Percentiles rank a stretch among this genome's conserved stretches.
These are phyloP conservation scores for Trichopoda pennipes DNA, from an alignment of 2,888 invertebrate genomes.

Conservation along the genomic window DNA sequence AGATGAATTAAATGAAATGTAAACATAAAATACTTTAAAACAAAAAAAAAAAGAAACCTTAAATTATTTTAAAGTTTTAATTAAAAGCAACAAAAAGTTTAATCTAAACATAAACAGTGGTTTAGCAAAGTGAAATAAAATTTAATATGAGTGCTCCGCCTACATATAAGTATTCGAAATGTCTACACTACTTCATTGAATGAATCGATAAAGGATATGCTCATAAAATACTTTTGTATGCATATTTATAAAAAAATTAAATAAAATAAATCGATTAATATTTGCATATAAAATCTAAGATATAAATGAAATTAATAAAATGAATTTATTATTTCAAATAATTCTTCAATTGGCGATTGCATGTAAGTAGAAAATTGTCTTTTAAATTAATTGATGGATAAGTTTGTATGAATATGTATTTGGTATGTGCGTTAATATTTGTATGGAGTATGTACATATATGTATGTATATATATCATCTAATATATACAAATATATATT, in stretches of 20 bases:
- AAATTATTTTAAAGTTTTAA: neutral
- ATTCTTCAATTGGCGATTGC: conserved; percentile 46
- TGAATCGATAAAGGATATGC: conserved; percentile 78
- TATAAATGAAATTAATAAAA: conserved; percentile 34
- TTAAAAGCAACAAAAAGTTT: neutral
- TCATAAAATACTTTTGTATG: conserved; percentile 57
- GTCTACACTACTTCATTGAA: conserved; percentile 72
- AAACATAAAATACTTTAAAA: conserved; percentile 16
- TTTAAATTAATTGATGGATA: neutral
- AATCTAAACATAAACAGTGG: neutral
- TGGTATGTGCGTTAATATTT: neutral
- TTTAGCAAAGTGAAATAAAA: neutral
- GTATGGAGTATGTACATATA: neutral
- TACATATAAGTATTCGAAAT: conserved; percentile 64
- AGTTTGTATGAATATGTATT: neutral
- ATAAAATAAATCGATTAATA: neutral
- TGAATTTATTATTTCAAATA: conserved; percentile 37
- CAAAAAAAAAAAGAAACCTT: neutral
- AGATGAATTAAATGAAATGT: conserved; percentile 7
- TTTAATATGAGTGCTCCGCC: conserved; percentile 55
- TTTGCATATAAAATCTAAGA: neutral
- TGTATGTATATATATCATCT: neutral
- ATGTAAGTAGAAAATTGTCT: conserved; percentile 52
- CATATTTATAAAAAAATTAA: conserved; percentile 11
- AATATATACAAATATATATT: neutral